phyloP scores from a whole-genome alignment of 92 coral and sea anemone species.

The Chrysogorgia sp. region DNA sequence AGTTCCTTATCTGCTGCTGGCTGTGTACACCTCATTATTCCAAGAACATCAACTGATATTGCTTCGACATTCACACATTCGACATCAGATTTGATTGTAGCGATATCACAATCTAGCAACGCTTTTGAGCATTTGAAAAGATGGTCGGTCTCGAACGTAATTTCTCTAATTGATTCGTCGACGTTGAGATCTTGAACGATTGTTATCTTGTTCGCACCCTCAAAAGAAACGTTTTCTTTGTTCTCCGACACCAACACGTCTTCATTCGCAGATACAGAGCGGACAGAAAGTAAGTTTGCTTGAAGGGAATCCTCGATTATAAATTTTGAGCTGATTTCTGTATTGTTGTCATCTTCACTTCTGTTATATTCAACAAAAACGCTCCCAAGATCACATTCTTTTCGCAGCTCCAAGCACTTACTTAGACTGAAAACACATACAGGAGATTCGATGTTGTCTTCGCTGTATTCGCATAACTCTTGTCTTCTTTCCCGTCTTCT shows the following conservation, averaged over 20 bases:
- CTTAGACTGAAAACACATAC: conserved; percentile 48
- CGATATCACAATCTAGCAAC: conserved; percentile 50
- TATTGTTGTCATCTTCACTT: conserved; percentile 46
- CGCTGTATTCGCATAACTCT: conserved; percentile 13
- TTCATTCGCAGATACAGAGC: conserved; percentile 8
- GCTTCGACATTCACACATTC: conserved; percentile 59
- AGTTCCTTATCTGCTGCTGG: conserved; percentile 34
- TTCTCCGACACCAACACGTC: background rate
- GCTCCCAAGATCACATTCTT: conserved; percentile 51
- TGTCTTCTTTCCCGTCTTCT: conserved; percentile 5
- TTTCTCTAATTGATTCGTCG: conserved; percentile 53
- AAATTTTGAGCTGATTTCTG: conserved; percentile 38
- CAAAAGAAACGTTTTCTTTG: conserved; percentile 41
- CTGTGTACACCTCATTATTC: conserved; percentile 56
- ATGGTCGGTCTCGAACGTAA: conserved; percentile 50
- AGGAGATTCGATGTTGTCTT: conserved; percentile 46
- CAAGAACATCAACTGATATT: conserved; percentile 44
- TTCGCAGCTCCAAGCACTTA: conserved; percentile 43
- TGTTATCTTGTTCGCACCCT: conserved; percentile 49
- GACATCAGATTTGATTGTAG: conserved; percentile 47
- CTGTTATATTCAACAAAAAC: conserved; percentile 43
- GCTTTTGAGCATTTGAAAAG: conserved; percentile 53
- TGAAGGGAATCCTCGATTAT: conserved; percentile 51
- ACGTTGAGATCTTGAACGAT: conserved; percentile 39
- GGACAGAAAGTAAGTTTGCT: conserved; percentile 42